Evolutionary conservation across 2,888 invertebrate genomes (phyloP).

Genomic region (Sminthurinus aureus): DNA sequence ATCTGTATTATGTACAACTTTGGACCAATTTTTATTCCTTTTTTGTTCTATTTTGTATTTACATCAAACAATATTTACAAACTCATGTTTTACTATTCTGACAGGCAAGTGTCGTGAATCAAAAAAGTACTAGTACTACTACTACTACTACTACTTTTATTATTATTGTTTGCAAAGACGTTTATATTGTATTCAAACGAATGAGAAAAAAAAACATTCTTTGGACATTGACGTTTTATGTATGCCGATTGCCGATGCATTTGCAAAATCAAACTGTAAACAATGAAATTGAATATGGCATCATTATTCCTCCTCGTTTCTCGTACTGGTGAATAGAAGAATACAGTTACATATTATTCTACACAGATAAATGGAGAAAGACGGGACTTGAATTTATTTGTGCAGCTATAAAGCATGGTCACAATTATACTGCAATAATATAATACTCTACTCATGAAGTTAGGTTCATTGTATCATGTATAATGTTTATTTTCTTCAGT

Average conservation of each 20-base stretch:
- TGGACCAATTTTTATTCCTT: too few species aligned
- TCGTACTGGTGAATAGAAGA: neutral
- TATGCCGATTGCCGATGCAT: neutral
- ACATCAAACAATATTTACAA: too few species aligned
- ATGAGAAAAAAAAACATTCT: neutral
- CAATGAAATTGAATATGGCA: constrained; percentile 24
- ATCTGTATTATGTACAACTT: neutral
- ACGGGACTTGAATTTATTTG: neutral
- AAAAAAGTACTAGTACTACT: neutral
- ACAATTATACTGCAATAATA: neutral
- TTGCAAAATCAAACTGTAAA: constrained; percentile 32
- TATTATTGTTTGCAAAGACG: too few species aligned
- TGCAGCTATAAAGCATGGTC: neutral
- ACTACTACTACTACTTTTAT: neutral
- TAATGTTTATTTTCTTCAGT: neutral
- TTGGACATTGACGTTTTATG: neutral
- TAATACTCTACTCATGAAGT: neutral
- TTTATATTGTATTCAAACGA: too few species aligned
- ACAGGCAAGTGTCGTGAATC: too few species aligned
- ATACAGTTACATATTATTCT: neutral
- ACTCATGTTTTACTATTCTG: too few species aligned
- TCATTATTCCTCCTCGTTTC: constrained; percentile 12
- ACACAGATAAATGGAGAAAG: neutral
- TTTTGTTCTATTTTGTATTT: too few species aligned
- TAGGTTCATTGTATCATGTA: neutral